Evolutionary conservation across 2,888 invertebrate genomes (phyloP).

Genomic region (Pandemis corylana): DNA sequence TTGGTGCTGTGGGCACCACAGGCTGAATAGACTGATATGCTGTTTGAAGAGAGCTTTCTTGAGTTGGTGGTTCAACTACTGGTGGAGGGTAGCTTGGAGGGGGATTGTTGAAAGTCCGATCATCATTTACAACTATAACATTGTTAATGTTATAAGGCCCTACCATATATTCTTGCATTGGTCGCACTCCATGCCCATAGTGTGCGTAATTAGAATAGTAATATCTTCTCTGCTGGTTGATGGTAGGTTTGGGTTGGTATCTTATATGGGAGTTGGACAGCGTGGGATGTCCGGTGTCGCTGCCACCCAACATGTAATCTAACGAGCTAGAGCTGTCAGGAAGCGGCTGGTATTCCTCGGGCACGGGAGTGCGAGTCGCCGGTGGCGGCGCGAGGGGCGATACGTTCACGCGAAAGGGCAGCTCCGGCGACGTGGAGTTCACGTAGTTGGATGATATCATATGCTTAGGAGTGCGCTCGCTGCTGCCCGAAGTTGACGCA

Average conservation of each 20-base stretch:
- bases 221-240: conserved; percentile 59
- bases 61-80: conserved; percentile 50
- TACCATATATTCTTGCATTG: conserved; percentile 59
- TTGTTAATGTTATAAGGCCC: conserved; percentile 64
- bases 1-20: conserved; percentile 45
- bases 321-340: conserved; percentile 77
- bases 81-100: conserved; percentile 62
- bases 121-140: conserved; percentile 64
- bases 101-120: conserved; percentile 60
- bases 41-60: conserved; percentile 45
- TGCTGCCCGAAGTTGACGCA: conserved; percentile 48
- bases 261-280: conserved; percentile 59
- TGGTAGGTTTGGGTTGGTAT: conserved; percentile 74
- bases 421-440: conserved; percentile 70
- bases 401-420: conserved; percentile 66
- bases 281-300: conserved; percentile 54
- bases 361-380: conserved; percentile 74
- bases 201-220: conserved; percentile 67
- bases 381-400: conserved; percentile 64
- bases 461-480: conserved; percentile 57
- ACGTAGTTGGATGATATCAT: conserved; percentile 71
- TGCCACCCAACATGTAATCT: conserved; percentile 62
- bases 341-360: conserved; percentile 79
- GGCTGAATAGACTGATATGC: conserved; percentile 56
- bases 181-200: conserved; percentile 55